Base-by-base conservation (phyloP, 2,888 invertebrate species). In the Suillia variegata region DNA sequence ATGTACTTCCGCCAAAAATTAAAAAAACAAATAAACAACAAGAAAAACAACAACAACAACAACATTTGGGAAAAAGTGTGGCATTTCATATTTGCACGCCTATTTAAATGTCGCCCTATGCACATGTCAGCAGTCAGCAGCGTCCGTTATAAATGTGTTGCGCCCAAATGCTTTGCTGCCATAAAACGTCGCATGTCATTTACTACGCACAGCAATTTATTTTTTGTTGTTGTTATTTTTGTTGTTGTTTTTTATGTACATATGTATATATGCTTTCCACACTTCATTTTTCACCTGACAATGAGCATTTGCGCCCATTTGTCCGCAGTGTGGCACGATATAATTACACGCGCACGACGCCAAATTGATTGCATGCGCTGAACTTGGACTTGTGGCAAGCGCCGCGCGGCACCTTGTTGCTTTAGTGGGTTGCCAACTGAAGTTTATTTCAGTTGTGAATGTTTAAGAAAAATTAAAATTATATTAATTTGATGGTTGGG, bases 181-280 rank as follows among this genome's bases (percentile, higher is more conserved):
- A 55, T 22, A 59, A 17, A 51, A 52, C 48, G 38, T 60, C 60
- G 48, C 56, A 60, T 56, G 56, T 52, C 51, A 53, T 33, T 45
- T 33, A 17, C 24, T 33, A 15, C 1, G 15, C 45, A 13, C 42
- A 52, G n/a, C n/a, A n/a, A n/a, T n/a, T n/a, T n/a, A n/a, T n/a
- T n/a, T n/a, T n/a, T n/a, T n/a, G n/a, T n/a, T n/a, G n/a, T n/a
- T n/a, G n/a, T n/a, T n/a, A n/a, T n/a, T n/a, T n/a, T n/a, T n/a
- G n/a, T n/a, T n/a, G n/a, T n/a, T n/a, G n/a, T n/a, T n/a, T n/a
- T 33, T 58, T 42, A 47, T 52, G 26, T 47, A 15, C 10, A 20
- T 13, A 13, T 20, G 17, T 47, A 13, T 18, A 15, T 10, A 47
- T 47, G 47, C 20, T 12, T 47, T 20, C 47, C 15, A 18, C 20